Evolutionary conservation across 2,888 invertebrate genomes (phyloP), one percentile per base, ranked within the genome.

Genomic region (Troides aeacus): DNA sequence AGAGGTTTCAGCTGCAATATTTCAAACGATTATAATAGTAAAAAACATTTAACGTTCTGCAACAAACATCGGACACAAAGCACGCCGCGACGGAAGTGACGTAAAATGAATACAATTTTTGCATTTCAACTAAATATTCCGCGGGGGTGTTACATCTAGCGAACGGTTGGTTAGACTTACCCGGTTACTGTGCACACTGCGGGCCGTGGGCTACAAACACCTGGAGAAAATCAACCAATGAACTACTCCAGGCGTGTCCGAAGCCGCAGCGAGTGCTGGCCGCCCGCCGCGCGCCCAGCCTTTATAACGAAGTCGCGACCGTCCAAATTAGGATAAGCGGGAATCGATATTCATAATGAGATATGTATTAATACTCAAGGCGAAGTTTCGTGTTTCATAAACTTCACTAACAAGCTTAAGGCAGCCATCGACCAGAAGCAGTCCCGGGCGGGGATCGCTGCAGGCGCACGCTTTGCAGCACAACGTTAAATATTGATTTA

Each of bases 211-310:
- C 60, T 60, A 61, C 56, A 42, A 57, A 90, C 83, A 88, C 90
- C 92, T 93, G 93, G 93, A 93, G 93, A 92, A 93, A 93, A 93
- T 91, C 93, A 91, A 78, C 78, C 74, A 57, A 86, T 91, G 93
- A 93, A 92, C 93, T 93, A 93, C 93, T 93, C 86, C 93, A 93
- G 84, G 86, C 77, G 75, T 79, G 85, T 84, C 30, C 86, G 80
- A 84, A 85, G 85, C 79, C 80, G 83, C 81, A 88, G 90, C 89
- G 87, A 86, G 87, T 90, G 90, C 92, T 92, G 91, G 81, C 76
- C 46, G 71, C 67, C 63, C 65, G 66, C 63, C 66, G 62, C 67
- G 5, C 30, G 72, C 70, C 67, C 77, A 79, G 79, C 86, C 90
- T 90, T 85, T 92, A 92, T 92, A 92, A 80, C 80, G 79, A 82